Evolutionary conservation across 1,140 invertebrate genomes (phyloP), one percentile per base, ranked within the genome.

Genomic region (Zeugodacus cucurbitae): DNA sequence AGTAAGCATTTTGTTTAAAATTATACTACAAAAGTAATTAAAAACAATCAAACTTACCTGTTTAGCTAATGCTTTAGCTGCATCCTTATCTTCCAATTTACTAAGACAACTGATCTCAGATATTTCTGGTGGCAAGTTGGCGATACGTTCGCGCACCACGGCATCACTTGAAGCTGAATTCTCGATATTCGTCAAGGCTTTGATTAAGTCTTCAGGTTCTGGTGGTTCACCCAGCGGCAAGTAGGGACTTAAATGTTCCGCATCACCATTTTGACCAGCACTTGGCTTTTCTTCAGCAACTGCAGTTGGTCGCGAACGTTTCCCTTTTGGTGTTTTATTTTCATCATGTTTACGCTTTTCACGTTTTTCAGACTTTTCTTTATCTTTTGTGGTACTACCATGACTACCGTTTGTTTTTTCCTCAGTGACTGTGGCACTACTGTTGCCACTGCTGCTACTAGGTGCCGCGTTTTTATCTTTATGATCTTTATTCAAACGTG

Each of bases 101-200:
- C 96, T 95, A 64, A 99, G 95, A 91, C 97, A 95, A 89, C 96
- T 96, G 14, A 98, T 96, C 95, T 99, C 98, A 5, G 98, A 98
- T 4, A 99, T 98, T 95, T 99, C 98, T 78, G 97, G 97, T 2
- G 98, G 98, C 57, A 99, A 94, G 78, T 97, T 98, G 0, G 98
- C 98, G 90, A 99, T 99, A 91, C 97, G 96, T 94, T 99, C 97
- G 91, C 98, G 94, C 0, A 98, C 97, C 41, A 95, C 95, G 87
- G 98, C 98, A 95, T 99, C 98, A 90, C 97, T 97, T 0, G 98
- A 99, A 1, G 98, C 98, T 89, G 98, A 97, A 90, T 97, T 98
- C 94, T 99, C 98, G 89, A 99, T 95, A 90, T 98, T 97, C 94
- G 97, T 94, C 62, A 98, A 94, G 0, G 95, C 95, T 94, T 97